phyloP scores from a whole-genome alignment of 2,888 invertebrate genomes.

The Ramazzottius varieornatus region DNA sequence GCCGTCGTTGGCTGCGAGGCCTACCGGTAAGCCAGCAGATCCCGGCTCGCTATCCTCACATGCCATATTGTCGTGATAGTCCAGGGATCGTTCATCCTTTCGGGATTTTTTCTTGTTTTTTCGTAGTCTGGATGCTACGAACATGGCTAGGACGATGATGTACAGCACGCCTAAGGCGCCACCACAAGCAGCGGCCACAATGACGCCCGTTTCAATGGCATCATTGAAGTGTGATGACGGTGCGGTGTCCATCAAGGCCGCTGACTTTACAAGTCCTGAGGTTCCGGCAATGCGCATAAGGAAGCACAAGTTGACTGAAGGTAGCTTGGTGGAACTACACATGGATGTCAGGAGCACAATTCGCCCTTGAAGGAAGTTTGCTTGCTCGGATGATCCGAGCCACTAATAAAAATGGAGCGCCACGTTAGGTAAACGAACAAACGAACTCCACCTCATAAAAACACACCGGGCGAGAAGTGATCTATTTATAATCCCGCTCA shows the following conservation, averaged over 20 bases:
- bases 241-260: background rate
- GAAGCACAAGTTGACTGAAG: background rate
- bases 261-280: background rate
- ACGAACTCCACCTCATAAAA: background rate
- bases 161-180: background rate
- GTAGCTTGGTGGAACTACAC: background rate
- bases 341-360: background rate
- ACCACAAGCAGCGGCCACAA: background rate
- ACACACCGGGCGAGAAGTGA: background rate
- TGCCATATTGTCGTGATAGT: no score
- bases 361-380: background rate
- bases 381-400: background rate
- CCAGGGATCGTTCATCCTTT: no score
- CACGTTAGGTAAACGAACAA: background rate
- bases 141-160: background rate
- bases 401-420: background rate
- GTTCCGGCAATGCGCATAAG: background rate
- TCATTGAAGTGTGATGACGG: background rate
- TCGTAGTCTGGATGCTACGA: background rate
- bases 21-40: no score
- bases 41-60: no score
- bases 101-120: background rate
- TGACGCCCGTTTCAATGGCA: background rate
- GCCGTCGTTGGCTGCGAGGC: no score
- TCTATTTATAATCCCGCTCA: background rate